phyloP scores from a whole-genome alignment of 2,888 invertebrate genomes.

The Petrolisthes cinctipes region DNA sequence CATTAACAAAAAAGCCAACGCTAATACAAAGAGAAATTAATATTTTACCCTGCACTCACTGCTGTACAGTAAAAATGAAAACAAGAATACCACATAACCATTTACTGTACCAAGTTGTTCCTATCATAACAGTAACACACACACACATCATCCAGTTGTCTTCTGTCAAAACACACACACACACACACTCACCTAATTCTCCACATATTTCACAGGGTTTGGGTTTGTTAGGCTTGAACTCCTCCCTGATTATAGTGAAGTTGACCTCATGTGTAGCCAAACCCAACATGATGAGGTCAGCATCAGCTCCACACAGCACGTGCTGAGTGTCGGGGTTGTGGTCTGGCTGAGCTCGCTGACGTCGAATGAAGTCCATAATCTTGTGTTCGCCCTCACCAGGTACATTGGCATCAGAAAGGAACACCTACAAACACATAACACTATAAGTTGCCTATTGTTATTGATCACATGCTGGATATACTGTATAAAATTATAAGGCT shows the following conservation, averaged over 20 bases:
- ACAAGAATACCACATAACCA: too few species aligned
- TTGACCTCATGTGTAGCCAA: conserved; percentile 98
- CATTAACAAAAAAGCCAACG: too few species aligned
- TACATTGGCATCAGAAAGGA: conserved; percentile 98
- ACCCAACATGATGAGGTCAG: conserved; percentile 97
- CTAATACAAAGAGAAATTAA: too few species aligned
- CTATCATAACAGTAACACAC: too few species aligned
- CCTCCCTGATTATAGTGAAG: conserved; percentile 98
- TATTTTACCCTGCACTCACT: too few species aligned
- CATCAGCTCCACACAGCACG: conserved; percentile 97
- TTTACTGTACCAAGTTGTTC: too few species aligned
- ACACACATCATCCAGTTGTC: neutral
- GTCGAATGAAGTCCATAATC: conserved; percentile 98
- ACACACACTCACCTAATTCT: conserved; percentile 71
- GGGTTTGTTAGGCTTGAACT: conserved; percentile 97
- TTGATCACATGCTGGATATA: neutral
- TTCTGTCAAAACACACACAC: neutral
- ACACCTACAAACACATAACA: conserved; percentile 70
- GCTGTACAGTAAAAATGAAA: too few species aligned
- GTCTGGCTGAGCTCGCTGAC: conserved; percentile 93
- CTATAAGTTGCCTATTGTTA: neutral
- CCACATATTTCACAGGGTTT: conserved; percentile 96
- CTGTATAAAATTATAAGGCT: neutral
- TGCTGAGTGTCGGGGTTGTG: conserved; percentile 99
- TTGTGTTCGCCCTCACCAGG: conserved; percentile 99